Conservation (phyloP, 2,888 invertebrate species). For the Lasioglossum calceatum region DNA sequence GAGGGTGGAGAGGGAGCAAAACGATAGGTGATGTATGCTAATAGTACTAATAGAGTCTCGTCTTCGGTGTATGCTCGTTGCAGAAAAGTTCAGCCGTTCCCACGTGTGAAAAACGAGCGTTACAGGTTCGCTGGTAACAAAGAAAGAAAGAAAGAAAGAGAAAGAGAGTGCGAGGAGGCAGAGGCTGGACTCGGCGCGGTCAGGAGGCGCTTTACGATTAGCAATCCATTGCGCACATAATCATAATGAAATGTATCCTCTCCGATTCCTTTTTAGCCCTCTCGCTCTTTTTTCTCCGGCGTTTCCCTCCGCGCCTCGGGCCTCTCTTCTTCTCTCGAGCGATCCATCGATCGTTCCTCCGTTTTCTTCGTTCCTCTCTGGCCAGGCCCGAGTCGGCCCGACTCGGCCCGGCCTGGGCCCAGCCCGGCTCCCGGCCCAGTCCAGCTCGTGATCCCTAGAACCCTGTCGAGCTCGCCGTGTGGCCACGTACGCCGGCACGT, state of each 20-base stretch:
- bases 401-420: not conserved
- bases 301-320: not conserved
- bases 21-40: constrained; percentile 29
- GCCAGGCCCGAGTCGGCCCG: not conserved
- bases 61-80: not conserved
- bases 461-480: constrained; percentile 65
- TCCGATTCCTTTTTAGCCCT: constrained; percentile 29
- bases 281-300: constrained; percentile 10
- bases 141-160: not conserved
- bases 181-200: constrained; percentile 30
- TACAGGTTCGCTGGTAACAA: not conserved
- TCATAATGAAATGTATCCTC: constrained; percentile 80
- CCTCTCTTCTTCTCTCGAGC: constrained; percentile 6
- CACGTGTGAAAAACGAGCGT: constrained; percentile 55
- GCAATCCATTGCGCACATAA: constrained; percentile 75
- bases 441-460: constrained; percentile 52
- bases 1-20: not conserved
- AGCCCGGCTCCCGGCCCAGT: constrained; percentile 9
- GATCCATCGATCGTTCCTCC: constrained; percentile 17
- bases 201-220: constrained; percentile 67
- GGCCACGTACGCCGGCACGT: constrained; percentile 67
- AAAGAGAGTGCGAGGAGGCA: not conserved
- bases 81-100: constrained; percentile 32
- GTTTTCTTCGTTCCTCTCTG: constrained; percentile 18
- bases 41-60: constrained; percentile 45